These are phyloP conservation scores for Whitmania pigra DNA, from an alignment of 1,140 invertebrate genomes.

Conservation along the genomic window DNA sequence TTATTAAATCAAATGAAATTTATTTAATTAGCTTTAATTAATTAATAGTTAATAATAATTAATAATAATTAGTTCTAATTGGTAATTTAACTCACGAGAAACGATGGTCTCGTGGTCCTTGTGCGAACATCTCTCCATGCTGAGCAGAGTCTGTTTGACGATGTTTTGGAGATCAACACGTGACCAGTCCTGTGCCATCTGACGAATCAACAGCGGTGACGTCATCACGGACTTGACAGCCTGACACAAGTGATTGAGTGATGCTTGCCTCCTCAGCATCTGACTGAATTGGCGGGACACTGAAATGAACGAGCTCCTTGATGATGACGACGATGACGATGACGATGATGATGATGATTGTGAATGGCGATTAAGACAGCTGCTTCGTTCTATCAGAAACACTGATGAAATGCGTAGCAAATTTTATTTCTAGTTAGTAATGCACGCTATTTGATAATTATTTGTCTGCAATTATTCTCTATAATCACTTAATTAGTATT, in stretches of 20 bases:
- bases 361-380: too few species aligned
- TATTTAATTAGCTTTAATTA: too few species aligned
- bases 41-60: too few species aligned
- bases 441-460: too few species aligned
- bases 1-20: too few species aligned
- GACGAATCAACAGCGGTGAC: slow-evolving; percentile 34
- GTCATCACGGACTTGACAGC: slow-evolving; percentile 37
- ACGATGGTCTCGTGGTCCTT: slow-evolving; percentile 37
- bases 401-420: too few species aligned
- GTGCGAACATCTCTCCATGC: slow-evolving; percentile 39
- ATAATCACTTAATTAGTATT: too few species aligned
- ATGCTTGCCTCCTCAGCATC: slow-evolving; percentile 36
- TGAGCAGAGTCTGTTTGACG: slow-evolving; percentile 44
- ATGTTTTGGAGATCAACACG: slow-evolving; percentile 43
- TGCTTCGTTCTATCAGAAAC: too few species aligned
- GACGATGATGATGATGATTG: too few species aligned
- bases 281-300: slow-evolving; percentile 36
- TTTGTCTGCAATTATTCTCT: too few species aligned
- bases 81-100: slow-evolving; percentile 34
- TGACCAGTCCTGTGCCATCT: slow-evolving; percentile 42
- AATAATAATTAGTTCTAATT: neutral
- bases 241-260: slow-evolving; percentile 41
- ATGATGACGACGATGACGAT: slow-evolving; percentile 2
- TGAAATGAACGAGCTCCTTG: slow-evolving; percentile 24
- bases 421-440: too few species aligned